Conservation (phyloP, 1,140 invertebrate species). For the Lepeophtheirus salmonis region DNA sequence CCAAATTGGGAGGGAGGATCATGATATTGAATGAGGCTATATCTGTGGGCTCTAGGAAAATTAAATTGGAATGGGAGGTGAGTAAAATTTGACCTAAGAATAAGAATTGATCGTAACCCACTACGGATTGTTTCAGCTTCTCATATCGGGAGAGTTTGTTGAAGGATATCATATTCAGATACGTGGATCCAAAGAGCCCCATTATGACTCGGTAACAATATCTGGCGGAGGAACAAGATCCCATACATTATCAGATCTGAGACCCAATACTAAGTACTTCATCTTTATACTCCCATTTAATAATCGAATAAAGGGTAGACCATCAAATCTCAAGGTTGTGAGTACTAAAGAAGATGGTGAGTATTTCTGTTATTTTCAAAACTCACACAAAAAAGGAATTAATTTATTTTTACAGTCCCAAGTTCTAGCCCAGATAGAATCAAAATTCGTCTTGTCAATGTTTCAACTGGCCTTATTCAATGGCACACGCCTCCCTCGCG, state of each 20-base stretch:
- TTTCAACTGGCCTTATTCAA: background rate
- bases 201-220: slow-evolving; percentile 8
- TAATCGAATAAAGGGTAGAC: background rate
- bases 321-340: slow-evolving; percentile 1
- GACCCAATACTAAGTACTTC: background rate
- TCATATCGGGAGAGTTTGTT: slow-evolving; percentile 4
- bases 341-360: slow-evolving; percentile 14
- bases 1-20: background rate
- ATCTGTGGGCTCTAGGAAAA: background rate
- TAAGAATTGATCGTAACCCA: background rate
- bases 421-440: background rate
- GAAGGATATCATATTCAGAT: slow-evolving; percentile 10
- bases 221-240: slow-evolving; percentile 12
- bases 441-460: slow-evolving; percentile 9
- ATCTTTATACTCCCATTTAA: slow-evolving; percentile 14
- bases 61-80: slow-evolving; percentile 11
- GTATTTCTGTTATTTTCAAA: too few species aligned
- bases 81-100: too few species aligned
- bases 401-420: slow-evolving; percentile 4
- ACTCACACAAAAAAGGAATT: too few species aligned
- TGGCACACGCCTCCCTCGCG: background rate
- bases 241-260: slow-evolving; percentile 7
- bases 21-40: background rate
- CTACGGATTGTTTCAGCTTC: too few species aligned
- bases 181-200: background rate